Base-by-base conservation (phyloP, 2,888 invertebrate genomes). In the Callinectes sapidus region DNA sequence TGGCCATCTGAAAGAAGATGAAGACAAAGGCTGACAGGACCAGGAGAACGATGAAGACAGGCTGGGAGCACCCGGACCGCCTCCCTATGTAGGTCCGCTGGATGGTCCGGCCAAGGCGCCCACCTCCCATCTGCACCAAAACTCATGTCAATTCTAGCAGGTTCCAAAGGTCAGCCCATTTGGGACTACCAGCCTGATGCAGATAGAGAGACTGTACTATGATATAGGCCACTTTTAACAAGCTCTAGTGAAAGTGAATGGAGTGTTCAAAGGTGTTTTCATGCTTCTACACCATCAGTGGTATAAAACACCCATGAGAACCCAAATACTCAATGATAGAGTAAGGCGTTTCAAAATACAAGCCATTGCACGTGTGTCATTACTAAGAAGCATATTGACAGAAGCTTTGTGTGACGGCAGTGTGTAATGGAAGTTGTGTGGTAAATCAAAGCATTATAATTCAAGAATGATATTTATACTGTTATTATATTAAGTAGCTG, bases 1-100 rank as follows among this genome's bases (percentile, higher is more conserved):
- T 90, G 32, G 87, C 90, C 55, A 92, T 54, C 23, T 92, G 92
- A 71, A 92, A 92, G 90, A 92, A 87, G 54, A 92, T 14, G 87
- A 92, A 92, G 28, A 92, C 71, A 48, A 92, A 92, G 55, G 77
- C 77, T 28, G 92, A 92, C 28, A 92, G 28, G 18, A 90, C 32
- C 42, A 92, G 66, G 10, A 92, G 71, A 16, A 87, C 32, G 14
- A 90, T 42, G n/a, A 92, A 14, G 54, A 87, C 86, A 18, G 92
- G 90, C 55, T 92, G 92, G 18, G 88, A 88, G 55, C 91, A 91
- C 10, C 77, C 91, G 6, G 77, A 71, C 39, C 91, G 66, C 42
- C 91, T 87, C 14, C 91, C 71, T 32, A 91, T 48, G 77, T 91
- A 91, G 77, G 91, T 54, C 5, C 91, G 87, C 18, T 91, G 91